Evolutionary conservation across 2,113 vertebrate genomes (phyloP), one percentile per base, ranked within the genome.

Genomic region (Cyrtonyx montezumae): DNA sequence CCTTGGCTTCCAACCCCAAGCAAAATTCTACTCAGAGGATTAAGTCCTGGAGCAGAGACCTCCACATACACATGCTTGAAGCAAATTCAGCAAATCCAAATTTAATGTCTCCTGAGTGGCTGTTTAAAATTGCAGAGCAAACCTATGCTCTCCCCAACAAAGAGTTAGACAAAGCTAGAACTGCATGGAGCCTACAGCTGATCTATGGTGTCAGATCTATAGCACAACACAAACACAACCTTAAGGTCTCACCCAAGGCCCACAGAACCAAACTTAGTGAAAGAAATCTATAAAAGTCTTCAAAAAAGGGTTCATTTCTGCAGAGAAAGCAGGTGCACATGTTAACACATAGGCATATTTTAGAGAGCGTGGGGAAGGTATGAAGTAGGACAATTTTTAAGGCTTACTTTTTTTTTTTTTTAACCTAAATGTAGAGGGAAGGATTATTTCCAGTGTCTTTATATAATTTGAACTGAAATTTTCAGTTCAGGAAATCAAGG

Each of bases 301-400:
- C 42, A 61, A 22, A 96, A 37, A 94, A 74, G 46, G 56, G 90
- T 79, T 43, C 51, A 13, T 42, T 59, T 76, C 58, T 36, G 59
- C 53, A 77, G 82, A 91, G 67, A 34, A 91, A 90, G 67, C 59
- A 95, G 84, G 88, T 94, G 76, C 51, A 26, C 78, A 25, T 62
- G 45, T 78, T 91, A 90, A 85, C 79, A 91, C 55, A 19, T 3
- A 80, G 61, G 43, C 42, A 75, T 93, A 96, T 95, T 96, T 96
- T 78, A 3, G 11, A 56, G 63, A 68, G 5, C 63, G 43, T 80
- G 96, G 67, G 87, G 93, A 96, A 90, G 92, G 67, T 4, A 42
- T 37, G 58, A 94, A 81, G 28, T 46, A 92, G 90, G 71, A n/a
- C 81, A 82, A 37, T 68, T 77, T 62, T 71, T 40, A 91, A 45